These are phyloP conservation scores for Myopa tessellatipennis DNA, from an alignment of 2,888 invertebrate genomes.

Conservation along the genomic window DNA sequence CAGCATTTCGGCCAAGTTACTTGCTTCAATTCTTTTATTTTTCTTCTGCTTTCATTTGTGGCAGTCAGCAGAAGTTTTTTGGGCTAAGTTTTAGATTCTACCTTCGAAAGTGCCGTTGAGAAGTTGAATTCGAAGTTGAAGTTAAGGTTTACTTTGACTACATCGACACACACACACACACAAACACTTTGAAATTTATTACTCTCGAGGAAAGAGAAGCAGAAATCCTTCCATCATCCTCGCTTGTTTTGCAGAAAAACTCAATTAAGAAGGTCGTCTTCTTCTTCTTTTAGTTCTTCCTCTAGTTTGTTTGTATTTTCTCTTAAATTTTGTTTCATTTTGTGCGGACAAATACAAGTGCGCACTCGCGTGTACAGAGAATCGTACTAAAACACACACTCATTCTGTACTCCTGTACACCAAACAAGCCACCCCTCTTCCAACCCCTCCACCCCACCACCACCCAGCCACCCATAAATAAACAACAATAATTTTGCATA, in stretches of 20 bases:
- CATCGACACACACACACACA: not conserved
- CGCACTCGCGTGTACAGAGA: no score
- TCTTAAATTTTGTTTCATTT: no score
- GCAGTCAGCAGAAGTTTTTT: not conserved
- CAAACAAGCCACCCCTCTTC: no score
- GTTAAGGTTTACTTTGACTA: not conserved
- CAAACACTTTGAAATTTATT: not conserved
- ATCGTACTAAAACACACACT: no score
- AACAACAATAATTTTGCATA: not conserved
- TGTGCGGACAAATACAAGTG: no score
- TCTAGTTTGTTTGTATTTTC: no score
- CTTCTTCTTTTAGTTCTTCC: no score
- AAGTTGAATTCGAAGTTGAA: not conserved
- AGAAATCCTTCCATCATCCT: not conserved
- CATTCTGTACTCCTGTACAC: no score
- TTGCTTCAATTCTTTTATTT: not conserved
- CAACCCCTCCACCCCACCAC: no score
- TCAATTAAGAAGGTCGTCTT: not conserved
- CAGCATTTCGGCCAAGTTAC: not conserved
- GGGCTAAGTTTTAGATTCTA: not conserved
- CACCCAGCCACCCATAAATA: not conserved
- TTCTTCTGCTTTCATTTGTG: not conserved
- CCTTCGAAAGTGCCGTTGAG: no score
- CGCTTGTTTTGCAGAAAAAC: not conserved
- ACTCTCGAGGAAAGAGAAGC: not conserved